A percentile compares a stretch with the other conserved stretches of the same genome.
These are phyloP conservation scores for Cataglyphis hispanica DNA, from an alignment of 1,140 invertebrate species.

Conservation along the genomic window DNA sequence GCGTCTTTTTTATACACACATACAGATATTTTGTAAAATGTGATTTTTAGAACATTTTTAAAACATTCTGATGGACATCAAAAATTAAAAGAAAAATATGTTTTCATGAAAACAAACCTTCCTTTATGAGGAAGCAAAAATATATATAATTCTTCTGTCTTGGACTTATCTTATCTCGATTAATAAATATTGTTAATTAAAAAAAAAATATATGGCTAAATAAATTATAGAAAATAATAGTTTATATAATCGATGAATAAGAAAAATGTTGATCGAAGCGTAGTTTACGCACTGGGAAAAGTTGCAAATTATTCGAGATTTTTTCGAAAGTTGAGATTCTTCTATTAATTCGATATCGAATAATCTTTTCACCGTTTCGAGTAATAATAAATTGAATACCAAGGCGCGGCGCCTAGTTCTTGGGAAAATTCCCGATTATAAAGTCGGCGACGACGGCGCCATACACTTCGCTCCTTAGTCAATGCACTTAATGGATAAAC, in stretches of 20 bases:
- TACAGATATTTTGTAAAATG: too few species aligned
- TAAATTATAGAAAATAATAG: neutral
- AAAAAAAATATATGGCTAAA: neutral
- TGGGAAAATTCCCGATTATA: slow-evolving; percentile 52
- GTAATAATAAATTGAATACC: slow-evolving; percentile 42
- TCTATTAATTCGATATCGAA: slow-evolving; percentile 40
- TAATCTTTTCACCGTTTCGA: slow-evolving; percentile 22
- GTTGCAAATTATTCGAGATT: slow-evolving; percentile 6
- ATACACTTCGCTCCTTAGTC: slow-evolving; percentile 52
- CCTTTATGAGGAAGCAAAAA: too few species aligned
- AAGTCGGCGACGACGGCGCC: slow-evolving; percentile 46
- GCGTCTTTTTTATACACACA: too few species aligned
- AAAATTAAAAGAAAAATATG: too few species aligned
- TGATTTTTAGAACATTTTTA: too few species aligned
- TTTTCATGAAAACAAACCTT: too few species aligned
- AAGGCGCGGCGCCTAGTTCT: slow-evolving; percentile 17
- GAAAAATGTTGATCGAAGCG: neutral
- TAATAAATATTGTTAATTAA: neutral
- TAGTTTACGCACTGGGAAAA: too few species aligned
- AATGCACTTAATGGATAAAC: slow-evolving; percentile 65
- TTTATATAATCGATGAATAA: neutral
- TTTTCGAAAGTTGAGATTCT: slow-evolving; percentile 13
- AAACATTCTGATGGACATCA: too few species aligned
- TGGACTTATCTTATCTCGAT: neutral
- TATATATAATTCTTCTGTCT: neutral